These are phyloP conservation scores for Hemichromis elongatus DNA, from an alignment of 2,113 vertebrate species.

Conservation along the genomic window DNA sequence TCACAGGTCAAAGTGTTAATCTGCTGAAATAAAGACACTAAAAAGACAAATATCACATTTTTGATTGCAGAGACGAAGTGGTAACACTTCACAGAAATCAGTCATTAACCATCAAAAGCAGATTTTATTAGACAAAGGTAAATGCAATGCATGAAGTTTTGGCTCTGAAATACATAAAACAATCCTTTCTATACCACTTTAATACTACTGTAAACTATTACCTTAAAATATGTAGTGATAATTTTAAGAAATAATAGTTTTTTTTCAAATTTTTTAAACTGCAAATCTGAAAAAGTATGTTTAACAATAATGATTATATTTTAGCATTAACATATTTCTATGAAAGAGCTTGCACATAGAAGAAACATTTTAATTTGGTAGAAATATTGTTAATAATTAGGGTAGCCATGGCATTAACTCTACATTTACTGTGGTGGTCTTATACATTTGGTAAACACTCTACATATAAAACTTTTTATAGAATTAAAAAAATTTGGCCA, in stretches of 20 bases:
- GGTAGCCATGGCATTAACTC: not conserved
- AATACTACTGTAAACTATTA: not conserved
- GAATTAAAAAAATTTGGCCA: not conserved
- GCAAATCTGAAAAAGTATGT: not conserved
- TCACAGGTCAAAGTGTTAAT: slow-evolving; percentile 27
- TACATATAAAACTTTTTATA: not conserved
- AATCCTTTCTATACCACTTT: too few species aligned
- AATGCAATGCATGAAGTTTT: not conserved
- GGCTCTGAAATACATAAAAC: not conserved
- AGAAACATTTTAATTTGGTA: not conserved
- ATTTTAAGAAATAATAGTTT: not conserved
- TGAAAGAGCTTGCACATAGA: not conserved
- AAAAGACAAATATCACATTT: not conserved
- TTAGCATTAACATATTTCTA: not conserved
- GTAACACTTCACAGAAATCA: not conserved
- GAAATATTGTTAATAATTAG: not conserved
- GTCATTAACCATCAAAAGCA: not conserved
- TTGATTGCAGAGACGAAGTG: not conserved
- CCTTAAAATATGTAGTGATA: not conserved
- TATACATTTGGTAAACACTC: not conserved
- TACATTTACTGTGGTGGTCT: not conserved
- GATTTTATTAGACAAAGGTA: not conserved
- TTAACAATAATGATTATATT: not conserved
- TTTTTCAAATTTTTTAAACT: not conserved
- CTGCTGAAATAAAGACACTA: not conserved